Evolutionary conservation across 2,888 invertebrate species (phyloP), one percentile per base, ranked within the genome.

Genomic region (Muscina levida): DNA sequence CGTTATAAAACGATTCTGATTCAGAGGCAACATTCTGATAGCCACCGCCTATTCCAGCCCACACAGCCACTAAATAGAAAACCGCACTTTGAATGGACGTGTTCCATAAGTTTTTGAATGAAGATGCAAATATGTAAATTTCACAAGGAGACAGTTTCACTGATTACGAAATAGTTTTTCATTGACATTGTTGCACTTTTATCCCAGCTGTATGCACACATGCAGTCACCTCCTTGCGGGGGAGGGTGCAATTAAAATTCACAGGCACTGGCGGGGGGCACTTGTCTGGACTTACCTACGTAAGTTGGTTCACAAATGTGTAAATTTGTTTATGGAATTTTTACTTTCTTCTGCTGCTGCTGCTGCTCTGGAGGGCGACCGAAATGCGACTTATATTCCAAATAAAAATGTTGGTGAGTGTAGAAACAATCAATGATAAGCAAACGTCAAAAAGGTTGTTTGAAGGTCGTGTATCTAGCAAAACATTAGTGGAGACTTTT

Each of bases 281-380:
- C 31, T 31, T 15, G 2, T 19, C 1, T 24, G 17, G 15, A 72
- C 82, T 79, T 57, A 87, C 87, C 88, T 84, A 85, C 85, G 85
- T 85, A 83, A 84, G 53, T 68, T 62, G 22, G 17, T 73, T 71
- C 57, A 66, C 67, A 57, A 76, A n/a, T n/a, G n/a, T n/a, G n/a
- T n/a, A 24, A 53, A 24, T 85, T 85, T 85, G 82, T 85, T 81
- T 75, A 10, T 31, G 83, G 82, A 82, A 74, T 80, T 78, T n/a
- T 72, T 82, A 53, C 78, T 83, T 81, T 51, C 82, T 84, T 85
- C 88, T 87, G 85, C 85, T 81, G 65, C 81, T 83, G 82, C 82
- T 84, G 85, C 88, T 87, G 84, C 85, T 89, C 85, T 86, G 87
- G 90, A 90, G 86, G 84, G 84, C 85, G 86, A 85, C 84, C 87